Evolutionary conservation across 1,140 invertebrate genomes (phyloP).

Genomic region (Drosophila azteca): DNA sequence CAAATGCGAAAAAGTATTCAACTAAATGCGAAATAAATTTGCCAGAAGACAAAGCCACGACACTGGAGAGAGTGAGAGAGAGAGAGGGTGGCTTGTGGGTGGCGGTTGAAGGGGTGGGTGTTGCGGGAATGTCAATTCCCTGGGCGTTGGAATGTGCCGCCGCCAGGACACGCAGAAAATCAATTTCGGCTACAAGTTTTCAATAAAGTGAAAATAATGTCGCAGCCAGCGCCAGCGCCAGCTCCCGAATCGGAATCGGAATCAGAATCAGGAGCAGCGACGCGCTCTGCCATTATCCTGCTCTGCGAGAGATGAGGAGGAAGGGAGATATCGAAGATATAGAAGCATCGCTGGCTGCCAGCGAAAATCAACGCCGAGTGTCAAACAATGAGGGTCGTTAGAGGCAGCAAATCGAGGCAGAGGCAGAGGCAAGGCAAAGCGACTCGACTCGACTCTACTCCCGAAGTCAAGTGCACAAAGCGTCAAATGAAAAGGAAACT

Average conservation of each 20-base stretch:
- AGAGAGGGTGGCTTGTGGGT: not conserved
- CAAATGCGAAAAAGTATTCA: slow-evolving; percentile 77
- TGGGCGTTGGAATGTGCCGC: slow-evolving; percentile 64
- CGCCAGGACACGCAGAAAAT: slow-evolving; percentile 76
- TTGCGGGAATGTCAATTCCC: slow-evolving; percentile 71
- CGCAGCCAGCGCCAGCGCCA: slow-evolving; percentile 16
- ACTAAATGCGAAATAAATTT: slow-evolving; percentile 81
- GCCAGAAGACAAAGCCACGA: slow-evolving; percentile 56
- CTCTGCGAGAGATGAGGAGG: slow-evolving; percentile 44
- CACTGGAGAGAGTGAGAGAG: slow-evolving; percentile 2
- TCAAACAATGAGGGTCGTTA: slow-evolving; percentile 81
- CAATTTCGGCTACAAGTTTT: slow-evolving; percentile 81
- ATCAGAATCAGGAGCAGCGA: slow-evolving; percentile 9
- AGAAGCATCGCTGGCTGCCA: slow-evolving; percentile 15
- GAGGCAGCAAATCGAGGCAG: slow-evolving; percentile 73
- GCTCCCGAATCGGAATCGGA: no score
- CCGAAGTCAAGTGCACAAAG: slow-evolving; percentile 80
- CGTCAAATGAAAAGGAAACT: slow-evolving; percentile 79
- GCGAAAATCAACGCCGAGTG: slow-evolving; percentile 75
- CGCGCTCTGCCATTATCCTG: slow-evolving; percentile 64
- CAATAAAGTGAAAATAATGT: slow-evolving; percentile 82
- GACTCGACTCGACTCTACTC: not conserved
- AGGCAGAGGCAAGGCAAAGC: slow-evolving; percentile 32
- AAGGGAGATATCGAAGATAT: slow-evolving; percentile 35
- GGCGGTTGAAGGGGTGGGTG: not conserved